Evolutionary conservation across 2,888 invertebrate genomes (phyloP).

Genomic region (Elgonia sp.): DNA sequence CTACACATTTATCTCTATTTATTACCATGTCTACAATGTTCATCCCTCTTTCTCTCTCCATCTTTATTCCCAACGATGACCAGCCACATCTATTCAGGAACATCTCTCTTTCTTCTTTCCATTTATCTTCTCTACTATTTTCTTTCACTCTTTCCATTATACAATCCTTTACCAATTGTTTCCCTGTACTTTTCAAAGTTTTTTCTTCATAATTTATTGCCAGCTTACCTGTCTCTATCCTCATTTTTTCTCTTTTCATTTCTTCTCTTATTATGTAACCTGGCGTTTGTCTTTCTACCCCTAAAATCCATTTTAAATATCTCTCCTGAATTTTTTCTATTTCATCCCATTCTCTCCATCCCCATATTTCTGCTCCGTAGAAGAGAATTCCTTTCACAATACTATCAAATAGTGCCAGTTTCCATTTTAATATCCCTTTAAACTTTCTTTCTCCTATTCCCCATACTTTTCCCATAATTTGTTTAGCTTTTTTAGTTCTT

Average conservation of each 20-base stretch:
- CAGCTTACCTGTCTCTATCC: background rate
- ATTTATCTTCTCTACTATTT: too few relatives aligned
- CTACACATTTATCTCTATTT: too few relatives aligned
- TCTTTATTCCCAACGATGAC: too few relatives aligned
- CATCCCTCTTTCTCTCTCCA: too few relatives aligned
- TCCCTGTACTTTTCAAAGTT: too few relatives aligned
- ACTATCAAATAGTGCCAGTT: background rate
- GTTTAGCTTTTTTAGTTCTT: background rate
- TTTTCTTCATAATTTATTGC: conserved; percentile 9
- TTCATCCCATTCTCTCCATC: background rate
- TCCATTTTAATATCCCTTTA: background rate
- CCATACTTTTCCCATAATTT: background rate
- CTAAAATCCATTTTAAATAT: background rate
- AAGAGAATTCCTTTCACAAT: background rate
- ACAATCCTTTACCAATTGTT: too few relatives aligned
- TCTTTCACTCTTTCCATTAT: too few relatives aligned
- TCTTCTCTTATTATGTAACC: background rate
- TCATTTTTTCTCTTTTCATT: background rate
- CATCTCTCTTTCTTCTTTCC: too few relatives aligned
- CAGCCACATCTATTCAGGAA: too few relatives aligned
- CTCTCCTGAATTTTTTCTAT: background rate
- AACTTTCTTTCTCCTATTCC: background rate
- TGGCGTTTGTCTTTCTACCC: conserved; percentile 3
- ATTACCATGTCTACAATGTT: too few relatives aligned
- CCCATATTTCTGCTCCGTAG: conserved; percentile 12